These are phyloP conservation scores for Cataglyphis altisquamis DNA, from an alignment of 2,888 invertebrate genomes.

Conservation along the genomic window DNA sequence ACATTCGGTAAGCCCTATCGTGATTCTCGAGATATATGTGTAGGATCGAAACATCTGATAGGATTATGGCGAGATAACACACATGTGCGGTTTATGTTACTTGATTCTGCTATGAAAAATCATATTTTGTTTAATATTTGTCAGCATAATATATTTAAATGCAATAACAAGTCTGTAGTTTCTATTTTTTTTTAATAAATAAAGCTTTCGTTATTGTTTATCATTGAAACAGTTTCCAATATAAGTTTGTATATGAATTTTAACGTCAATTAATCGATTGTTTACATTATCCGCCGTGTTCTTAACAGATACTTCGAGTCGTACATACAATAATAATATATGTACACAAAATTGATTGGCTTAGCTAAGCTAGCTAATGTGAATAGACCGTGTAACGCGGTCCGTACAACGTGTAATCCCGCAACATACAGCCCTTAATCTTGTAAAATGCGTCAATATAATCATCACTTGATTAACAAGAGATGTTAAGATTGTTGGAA, in stretches of 20 bases:
- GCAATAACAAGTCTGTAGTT: not conserved
- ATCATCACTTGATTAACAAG: not conserved
- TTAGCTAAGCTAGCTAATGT: slow-evolving; percentile 75
- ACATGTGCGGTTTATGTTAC: slow-evolving; percentile 15
- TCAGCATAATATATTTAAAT: not conserved
- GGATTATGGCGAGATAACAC: slow-evolving; percentile 33
- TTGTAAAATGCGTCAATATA: not conserved
- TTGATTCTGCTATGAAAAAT: not conserved
- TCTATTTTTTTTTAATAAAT: not conserved
- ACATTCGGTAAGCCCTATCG: slow-evolving; percentile 64
- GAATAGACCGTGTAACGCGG: slow-evolving; percentile 66
- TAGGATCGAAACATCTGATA: slow-evolving; percentile 41
- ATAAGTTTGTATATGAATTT: not conserved
- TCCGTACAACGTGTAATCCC: slow-evolving; percentile 6
- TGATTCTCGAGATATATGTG: slow-evolving; percentile 71
- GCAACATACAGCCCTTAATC: not conserved
- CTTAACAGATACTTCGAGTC: slow-evolving; percentile 28
- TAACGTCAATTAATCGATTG: not conserved
- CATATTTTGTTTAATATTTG: slow-evolving; percentile 19
- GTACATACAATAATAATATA: slow-evolving; percentile 68
- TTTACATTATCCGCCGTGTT: not conserved
- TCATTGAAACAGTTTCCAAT: not conserved
- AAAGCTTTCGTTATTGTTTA: not conserved
- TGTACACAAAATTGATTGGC: slow-evolving; percentile 76
- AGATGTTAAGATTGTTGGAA: not conserved